Evolutionary conservation across 2,888 invertebrate genomes (phyloP).

Genomic region (Caenorhabditis angaria): DNA sequence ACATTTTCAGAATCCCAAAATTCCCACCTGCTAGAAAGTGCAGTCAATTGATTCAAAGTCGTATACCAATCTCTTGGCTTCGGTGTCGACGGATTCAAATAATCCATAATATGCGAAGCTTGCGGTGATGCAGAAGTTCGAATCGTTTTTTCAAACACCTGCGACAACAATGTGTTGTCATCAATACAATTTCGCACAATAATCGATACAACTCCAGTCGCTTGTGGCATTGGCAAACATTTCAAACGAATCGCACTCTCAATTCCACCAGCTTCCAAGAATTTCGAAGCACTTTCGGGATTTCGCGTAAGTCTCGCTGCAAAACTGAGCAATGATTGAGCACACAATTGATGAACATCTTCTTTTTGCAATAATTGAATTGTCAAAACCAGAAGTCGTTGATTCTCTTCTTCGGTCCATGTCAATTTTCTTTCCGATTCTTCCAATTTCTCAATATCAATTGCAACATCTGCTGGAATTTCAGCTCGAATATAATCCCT

Average conservation of each 20-base stretch:
- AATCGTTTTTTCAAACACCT: slow-evolving; percentile 43
- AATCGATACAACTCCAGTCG: slow-evolving; percentile 47
- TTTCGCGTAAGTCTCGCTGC: slow-evolving; percentile 52
- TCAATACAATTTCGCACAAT: slow-evolving; percentile 64
- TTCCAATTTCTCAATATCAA: slow-evolving; percentile 19
- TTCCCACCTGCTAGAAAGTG: slow-evolving; percentile 25
- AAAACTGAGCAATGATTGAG: slow-evolving; percentile 58
- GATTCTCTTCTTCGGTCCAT: slow-evolving; percentile 21
- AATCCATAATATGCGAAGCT: not conserved
- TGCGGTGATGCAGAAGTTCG: slow-evolving; percentile 15
- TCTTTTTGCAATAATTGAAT: slow-evolving; percentile 18
- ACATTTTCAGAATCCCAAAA: no score
- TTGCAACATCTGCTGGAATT: slow-evolving; percentile 13
- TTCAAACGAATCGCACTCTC: slow-evolving; percentile 38
- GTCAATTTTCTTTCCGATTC: slow-evolving; percentile 16
- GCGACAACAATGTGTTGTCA: slow-evolving; percentile 34
- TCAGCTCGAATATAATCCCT: slow-evolving; percentile 22
- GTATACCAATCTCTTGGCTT: slow-evolving; percentile 45
- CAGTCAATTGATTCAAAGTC: slow-evolving; percentile 33
- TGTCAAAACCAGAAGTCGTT: slow-evolving; percentile 16
- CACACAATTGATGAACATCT: slow-evolving; percentile 38
- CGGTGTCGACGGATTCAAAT: not conserved
- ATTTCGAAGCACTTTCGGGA: slow-evolving; percentile 44
- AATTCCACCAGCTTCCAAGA: slow-evolving; percentile 49
- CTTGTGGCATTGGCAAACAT: slow-evolving; percentile 33